A percentile compares a stretch with the other conserved stretches of the same genome.
Evolutionary conservation across 2,888 invertebrate species (phyloP).

Genomic region (Coecobrya sp.): DNA sequence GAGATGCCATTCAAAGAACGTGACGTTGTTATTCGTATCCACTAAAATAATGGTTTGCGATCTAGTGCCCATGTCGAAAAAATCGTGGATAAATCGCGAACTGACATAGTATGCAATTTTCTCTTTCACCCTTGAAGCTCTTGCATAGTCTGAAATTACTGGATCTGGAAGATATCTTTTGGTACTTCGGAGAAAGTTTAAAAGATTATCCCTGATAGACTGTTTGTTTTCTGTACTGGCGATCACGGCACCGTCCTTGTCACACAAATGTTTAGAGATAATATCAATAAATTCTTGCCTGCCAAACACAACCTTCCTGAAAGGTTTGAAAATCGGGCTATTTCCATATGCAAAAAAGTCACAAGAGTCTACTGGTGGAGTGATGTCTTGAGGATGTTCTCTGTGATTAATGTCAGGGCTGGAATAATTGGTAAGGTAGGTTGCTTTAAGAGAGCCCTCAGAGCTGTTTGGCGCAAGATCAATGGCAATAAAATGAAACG

Average conservation of each 20-base stretch:
- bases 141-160: conserved; percentile 54
- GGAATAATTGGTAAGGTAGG: conserved; percentile 49
- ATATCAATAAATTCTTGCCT: conserved; percentile 56
- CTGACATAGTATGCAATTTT: conserved; percentile 39
- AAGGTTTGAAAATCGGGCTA: conserved; percentile 59
- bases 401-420: conserved; percentile 41
- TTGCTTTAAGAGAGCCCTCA: background rate
- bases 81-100: conserved; percentile 68
- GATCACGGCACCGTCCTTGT: conserved; percentile 14
- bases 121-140: conserved; percentile 40
- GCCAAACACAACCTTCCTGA: conserved; percentile 50
- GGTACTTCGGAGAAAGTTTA: conserved; percentile 49
- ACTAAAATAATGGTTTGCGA: conserved; percentile 92
- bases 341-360: conserved; percentile 61
- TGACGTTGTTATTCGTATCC: conserved; percentile 90
- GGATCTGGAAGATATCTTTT: conserved; percentile 62
- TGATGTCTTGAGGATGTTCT: background rate
- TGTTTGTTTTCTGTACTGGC: conserved; percentile 47
- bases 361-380: conserved; percentile 36
- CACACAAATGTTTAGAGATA: conserved; percentile 1
- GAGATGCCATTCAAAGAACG: conserved; percentile 91
- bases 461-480: conserved; percentile 18
- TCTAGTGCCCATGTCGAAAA: conserved; percentile 87
- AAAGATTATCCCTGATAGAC: conserved; percentile 41
- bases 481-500: conserved; percentile 54